Base-by-base conservation (phyloP, 1,140 invertebrate species). In the Nasonia longicornis region DNA sequence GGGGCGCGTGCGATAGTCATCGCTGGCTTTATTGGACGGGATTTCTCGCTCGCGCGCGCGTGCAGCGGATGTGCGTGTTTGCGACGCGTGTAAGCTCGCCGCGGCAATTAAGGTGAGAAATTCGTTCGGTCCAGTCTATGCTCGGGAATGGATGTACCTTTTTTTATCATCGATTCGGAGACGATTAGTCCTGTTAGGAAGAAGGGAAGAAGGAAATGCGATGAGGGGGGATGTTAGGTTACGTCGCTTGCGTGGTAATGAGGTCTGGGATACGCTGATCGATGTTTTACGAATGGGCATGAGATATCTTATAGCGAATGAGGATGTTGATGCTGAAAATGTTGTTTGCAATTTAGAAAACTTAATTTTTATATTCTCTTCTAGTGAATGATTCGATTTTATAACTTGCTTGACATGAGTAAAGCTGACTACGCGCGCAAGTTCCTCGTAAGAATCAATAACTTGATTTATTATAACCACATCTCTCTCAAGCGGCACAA, bases 41-140 rank as follows among this genome's bases (percentile, higher is more conserved):
- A 70, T 58, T 78, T 78, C 35, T 58, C 66, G 58, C 26, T 26
- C 20, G 58, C 26, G 26, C 7, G 67, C 3, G 8, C 3, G 42
- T n/a, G 26, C 66, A n/a, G 52, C 3, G 45, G 45, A 48, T 16
- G 14, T 20, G 52, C 52, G 52, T 58, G 52, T 58, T 58, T 58
- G n/a, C 20, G 52, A 20, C 52, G 11, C 16, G 22, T 72, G 48
- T 20, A 63, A 58, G 45, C 45, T 58, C 38, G 38, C 29, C 70
- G 20, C 8, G 38, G 73, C 66, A 80, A 80, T 80, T 80, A 80
- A 80, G 29, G 64, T 76, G 73, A 80, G 79, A 80, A 80, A 75
- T 80, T 80, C 79, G 63, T 58, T 42, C 38, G 35, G 45, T 4
- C 22, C 71, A 42, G 12, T 77, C 31, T 14, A 22, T 63, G 10